These are phyloP conservation scores for Halictus quadricinctus DNA, from an alignment of 2,888 invertebrate species.

Conservation along the genomic window DNA sequence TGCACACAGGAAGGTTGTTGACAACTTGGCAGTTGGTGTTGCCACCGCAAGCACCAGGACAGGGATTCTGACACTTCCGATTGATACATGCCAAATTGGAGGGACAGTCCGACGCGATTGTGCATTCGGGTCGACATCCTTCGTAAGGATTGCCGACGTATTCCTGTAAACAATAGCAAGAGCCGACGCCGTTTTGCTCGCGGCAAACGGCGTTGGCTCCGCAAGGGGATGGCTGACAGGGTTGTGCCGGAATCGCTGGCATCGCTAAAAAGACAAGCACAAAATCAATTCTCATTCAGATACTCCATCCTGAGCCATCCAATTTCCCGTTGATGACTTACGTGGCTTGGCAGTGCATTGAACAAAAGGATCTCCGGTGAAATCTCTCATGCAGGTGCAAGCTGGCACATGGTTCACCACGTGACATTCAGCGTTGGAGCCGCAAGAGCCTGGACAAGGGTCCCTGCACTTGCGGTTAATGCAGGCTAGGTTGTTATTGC, in stretches of 20 bases:
- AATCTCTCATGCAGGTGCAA: slow-evolving; percentile 87
- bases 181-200: slow-evolving; percentile 88
- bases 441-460: slow-evolving; percentile 83
- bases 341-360: slow-evolving; percentile 85
- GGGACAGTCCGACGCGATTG: slow-evolving; percentile 82
- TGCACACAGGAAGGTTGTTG: slow-evolving; percentile 91
- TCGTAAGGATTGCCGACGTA: slow-evolving; percentile 89
- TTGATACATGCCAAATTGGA: slow-evolving; percentile 83
- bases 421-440: slow-evolving; percentile 85
- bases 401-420: slow-evolving; percentile 90
- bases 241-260: slow-evolving; percentile 81
- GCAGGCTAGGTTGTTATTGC: slow-evolving; percentile 80
- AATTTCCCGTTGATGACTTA: slow-evolving; percentile 49
- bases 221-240: slow-evolving; percentile 89
- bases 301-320: neutral
- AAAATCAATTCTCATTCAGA: neutral
- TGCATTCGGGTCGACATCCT: slow-evolving; percentile 83
- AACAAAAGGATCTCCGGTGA: slow-evolving; percentile 90
- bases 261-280: slow-evolving; percentile 49
- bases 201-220: slow-evolving; percentile 90
- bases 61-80: slow-evolving; percentile 83
- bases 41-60: slow-evolving; percentile 82
- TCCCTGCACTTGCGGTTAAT: slow-evolving; percentile 82
- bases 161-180: slow-evolving; percentile 89
- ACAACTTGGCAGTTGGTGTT: slow-evolving; percentile 89